A percentile compares a stretch with the other conserved stretches of the same genome.
These are phyloP conservation scores for Polia nebulosa DNA, from an alignment of 2,888 invertebrate species.

Conservation along the genomic window DNA sequence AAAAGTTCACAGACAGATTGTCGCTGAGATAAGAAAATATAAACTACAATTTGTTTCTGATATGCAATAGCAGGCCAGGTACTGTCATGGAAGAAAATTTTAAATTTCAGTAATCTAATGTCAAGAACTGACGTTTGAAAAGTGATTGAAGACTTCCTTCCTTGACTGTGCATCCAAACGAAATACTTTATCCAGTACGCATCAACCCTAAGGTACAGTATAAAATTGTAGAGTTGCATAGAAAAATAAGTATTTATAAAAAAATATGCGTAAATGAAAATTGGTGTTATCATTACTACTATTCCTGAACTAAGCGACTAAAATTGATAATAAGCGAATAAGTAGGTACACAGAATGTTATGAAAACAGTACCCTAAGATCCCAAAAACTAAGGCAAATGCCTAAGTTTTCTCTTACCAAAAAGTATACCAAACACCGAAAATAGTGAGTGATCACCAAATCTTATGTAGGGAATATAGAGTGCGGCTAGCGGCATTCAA, in stretches of 20 bases:
- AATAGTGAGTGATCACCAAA: too few species aligned
- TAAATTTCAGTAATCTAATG: not conserved
- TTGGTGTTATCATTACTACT: conserved; percentile 20
- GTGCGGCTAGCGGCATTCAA: too few species aligned
- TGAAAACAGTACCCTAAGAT: conserved; percentile 11
- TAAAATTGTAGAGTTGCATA: conserved; percentile 66
- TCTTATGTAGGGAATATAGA: too few species aligned
- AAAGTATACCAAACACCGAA: too few species aligned
- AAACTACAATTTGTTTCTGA: conserved; percentile 61
- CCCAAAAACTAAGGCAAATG: too few species aligned
- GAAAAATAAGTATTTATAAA: conserved; percentile 66
- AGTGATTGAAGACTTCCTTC: conserved; percentile 26
- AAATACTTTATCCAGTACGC: conserved; percentile 32
- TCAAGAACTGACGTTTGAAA: conserved; percentile 8
- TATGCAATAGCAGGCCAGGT: conserved; percentile 62
- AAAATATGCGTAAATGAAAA: conserved; percentile 60
- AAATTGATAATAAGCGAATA: conserved; percentile 42
- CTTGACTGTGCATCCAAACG: conserved; percentile 46
- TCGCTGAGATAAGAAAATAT: conserved; percentile 62
- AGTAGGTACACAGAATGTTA: conserved; percentile 28
- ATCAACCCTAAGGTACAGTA: conserved; percentile 45
- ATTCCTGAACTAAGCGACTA: conserved; percentile 37
- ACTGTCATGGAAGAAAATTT: conserved; percentile 50
- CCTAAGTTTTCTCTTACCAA: too few species aligned
- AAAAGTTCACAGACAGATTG: conserved; percentile 46